Conservation (phyloP, 2,113 vertebrate genomes). For the Nematolebias whitei region DNA sequence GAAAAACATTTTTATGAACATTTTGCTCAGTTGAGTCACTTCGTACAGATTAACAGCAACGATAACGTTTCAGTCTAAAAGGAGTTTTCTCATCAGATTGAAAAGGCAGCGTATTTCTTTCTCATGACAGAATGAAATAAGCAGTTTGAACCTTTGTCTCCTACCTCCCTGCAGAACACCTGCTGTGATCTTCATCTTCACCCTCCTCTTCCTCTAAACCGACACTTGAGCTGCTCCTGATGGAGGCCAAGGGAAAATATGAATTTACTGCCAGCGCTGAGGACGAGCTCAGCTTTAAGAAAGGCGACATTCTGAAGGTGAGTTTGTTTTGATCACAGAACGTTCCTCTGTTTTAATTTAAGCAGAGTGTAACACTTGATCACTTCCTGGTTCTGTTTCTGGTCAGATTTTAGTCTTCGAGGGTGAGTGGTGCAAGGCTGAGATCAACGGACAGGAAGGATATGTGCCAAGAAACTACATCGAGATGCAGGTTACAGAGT, state of each 20-base stretch:
- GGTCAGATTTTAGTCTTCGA: conserved; percentile 86
- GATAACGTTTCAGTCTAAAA: no score
- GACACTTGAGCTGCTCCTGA: conserved; percentile 39
- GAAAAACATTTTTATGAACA: no score
- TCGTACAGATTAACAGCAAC: no score
- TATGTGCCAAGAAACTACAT: conserved; percentile 94
- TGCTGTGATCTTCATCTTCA: background rate
- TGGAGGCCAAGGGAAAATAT: conserved; percentile 92
- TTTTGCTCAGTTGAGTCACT: no score
- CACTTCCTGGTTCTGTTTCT: background rate
- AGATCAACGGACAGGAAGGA: conserved; percentile 89
- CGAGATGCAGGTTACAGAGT: conserved; percentile 85
- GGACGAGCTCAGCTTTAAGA: conserved; percentile 92
- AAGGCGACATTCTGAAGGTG: conserved; percentile 92
- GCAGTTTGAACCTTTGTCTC: background rate
- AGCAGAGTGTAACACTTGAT: background rate
- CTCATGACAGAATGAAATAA: background rate
- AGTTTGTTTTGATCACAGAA: conserved; percentile 7
- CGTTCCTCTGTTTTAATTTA: background rate
- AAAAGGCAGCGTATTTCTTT: no score
- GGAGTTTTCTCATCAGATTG: no score
- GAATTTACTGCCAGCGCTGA: conserved; percentile 87
- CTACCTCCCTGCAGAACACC: conserved; percentile 22
- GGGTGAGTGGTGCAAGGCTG: conserved; percentile 92
- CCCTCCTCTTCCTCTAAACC: background rate